Evolutionary conservation across 2,888 invertebrate genomes (phyloP), one percentile per base, ranked within the genome.

Genomic region (Aphidoletes aphidimyza): DNA sequence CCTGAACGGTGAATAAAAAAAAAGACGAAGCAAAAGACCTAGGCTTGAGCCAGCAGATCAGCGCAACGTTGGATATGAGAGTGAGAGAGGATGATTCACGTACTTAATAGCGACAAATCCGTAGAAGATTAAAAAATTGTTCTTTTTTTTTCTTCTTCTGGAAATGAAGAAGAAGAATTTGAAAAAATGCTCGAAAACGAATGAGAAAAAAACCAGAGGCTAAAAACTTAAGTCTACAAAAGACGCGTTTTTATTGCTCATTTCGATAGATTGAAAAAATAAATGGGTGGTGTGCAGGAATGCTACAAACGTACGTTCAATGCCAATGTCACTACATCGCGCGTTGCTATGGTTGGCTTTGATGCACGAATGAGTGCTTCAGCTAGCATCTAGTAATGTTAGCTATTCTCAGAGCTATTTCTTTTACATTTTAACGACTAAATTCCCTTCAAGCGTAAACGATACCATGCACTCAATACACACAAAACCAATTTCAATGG

Each of bases 81-180:
- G 22, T 54, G 54, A 54, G 22, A 22, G 22, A 49, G 49, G 49
- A 54, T 54, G 54, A 54, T 54, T 54, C 54, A 54, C 54, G 54
- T 54, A 54, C 54, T 54, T 54, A 54, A 54, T 54, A 54, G 54
- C 54, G 54, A 54, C 54, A 54, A 54, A 54, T 54, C 54, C 54
- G 54, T 26, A 54, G 22, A 54, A 54, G 54, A 54, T 54, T 54
- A 54, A 54, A 54, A 8, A 54, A n/a, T n/a, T n/a, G n/a, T n/a
- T n/a, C n/a, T n/a, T n/a, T n/a, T n/a, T n/a, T n/a, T n/a, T n/a
- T n/a, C n/a, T 54, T 54, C 17, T 54, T 54, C 26, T 5, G 11
- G 47, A 17, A 17, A 47, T 2, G 17, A 47, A 47, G 3, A 47
- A 47, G 2, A 17, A 11, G 47, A 47, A 47, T 42, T 6, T 42